Evolutionary conservation across 2,797 vertebrate genomes (phyloP).

Genomic region (Pagetopsis macropterus): DNA sequence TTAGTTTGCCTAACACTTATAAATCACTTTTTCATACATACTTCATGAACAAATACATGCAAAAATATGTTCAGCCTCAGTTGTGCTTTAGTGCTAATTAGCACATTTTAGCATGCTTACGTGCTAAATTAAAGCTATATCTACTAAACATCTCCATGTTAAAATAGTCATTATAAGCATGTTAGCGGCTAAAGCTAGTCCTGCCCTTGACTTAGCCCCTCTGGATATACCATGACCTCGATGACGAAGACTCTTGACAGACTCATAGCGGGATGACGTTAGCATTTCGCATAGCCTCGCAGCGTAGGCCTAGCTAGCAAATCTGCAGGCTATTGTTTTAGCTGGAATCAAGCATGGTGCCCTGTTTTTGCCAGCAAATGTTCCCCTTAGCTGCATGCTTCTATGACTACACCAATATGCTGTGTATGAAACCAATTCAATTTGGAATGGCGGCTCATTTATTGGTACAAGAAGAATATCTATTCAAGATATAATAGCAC

Average conservation of each 20-base stretch:
- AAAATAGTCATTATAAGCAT: no score
- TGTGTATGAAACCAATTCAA: neutral
- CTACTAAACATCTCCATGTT: conserved; percentile 2
- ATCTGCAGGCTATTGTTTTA: neutral
- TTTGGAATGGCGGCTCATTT: neutral
- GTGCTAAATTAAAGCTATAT: neutral
- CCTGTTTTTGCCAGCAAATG: no score
- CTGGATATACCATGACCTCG: neutral
- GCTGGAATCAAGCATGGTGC: neutral
- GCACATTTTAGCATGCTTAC: neutral
- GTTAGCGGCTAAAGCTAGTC: neutral
- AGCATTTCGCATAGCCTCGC: neutral
- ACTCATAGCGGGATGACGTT: neutral
- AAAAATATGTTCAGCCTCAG: neutral
- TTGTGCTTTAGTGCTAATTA: neutral
- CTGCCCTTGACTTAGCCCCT: neutral
- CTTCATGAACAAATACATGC: neutral
- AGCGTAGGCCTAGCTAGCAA: neutral
- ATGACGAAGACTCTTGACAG: neutral
- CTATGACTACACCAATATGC: neutral
- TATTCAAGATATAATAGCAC: conserved; percentile 3
- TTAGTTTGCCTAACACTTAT: neutral
- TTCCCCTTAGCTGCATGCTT: neutral
- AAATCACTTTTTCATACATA: neutral
- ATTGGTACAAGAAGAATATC: conserved; percentile 3